A percentile compares a stretch with the other conserved stretches of the same genome.
Evolutionary conservation across 2,113 vertebrate species (phyloP).

Genomic region (Oreotragus oreotragus): DNA sequence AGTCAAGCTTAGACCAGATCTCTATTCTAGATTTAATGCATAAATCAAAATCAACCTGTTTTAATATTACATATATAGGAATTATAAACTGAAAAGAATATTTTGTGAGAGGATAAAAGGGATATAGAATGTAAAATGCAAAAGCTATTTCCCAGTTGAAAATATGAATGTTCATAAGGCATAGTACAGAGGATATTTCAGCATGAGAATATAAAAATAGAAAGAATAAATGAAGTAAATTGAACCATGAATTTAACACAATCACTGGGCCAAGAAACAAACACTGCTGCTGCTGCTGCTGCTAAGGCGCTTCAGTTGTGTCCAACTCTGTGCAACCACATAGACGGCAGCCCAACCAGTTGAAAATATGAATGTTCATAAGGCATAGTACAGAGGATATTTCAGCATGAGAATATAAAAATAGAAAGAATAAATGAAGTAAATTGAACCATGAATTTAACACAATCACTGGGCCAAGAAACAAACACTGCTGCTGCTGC

Average conservation of each 20-base stretch:
- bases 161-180: not conserved
- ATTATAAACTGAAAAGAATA: not conserved
- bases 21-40: not conserved
- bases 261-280: not conserved
- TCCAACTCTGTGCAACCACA: no score
- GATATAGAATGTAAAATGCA: not conserved
- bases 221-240: not conserved
- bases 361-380: not conserved
- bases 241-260: not conserved
- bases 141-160: not conserved
- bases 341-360: not conserved
- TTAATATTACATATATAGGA: not conserved
- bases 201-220: not conserved
- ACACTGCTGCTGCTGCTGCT: no score
- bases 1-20: not conserved
- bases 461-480: not conserved
- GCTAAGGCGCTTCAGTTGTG: no score
- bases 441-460: not conserved
- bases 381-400: not conserved
- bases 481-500: not conserved
- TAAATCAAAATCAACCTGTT: not conserved
- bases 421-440: not conserved
- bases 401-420: not conserved
- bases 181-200: not conserved
- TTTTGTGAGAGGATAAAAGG: not conserved